These are phyloP conservation scores for Otus scops DNA, from an alignment of 2,797 vertebrate species.

Conservation along the genomic window DNA sequence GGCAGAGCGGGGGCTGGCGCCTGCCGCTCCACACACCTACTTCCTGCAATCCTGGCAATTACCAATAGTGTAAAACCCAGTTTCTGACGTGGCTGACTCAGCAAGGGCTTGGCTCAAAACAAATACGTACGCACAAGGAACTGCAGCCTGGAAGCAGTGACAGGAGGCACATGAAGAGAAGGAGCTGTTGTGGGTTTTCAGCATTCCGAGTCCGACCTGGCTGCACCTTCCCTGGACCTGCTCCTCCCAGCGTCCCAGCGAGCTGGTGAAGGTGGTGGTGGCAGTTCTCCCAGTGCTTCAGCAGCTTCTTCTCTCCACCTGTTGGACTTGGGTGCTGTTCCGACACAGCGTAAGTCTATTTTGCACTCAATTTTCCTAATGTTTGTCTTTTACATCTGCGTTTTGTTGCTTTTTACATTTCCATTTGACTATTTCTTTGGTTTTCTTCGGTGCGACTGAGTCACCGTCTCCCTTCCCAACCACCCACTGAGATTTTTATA, in stretches of 20 bases:
- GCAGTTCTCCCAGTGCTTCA: not conserved
- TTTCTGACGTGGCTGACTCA: slow-evolving; percentile 79
- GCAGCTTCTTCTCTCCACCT: not conserved
- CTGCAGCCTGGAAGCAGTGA: not conserved
- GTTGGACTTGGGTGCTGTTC: not conserved
- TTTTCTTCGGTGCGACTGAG: not conserved
- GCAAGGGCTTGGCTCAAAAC: slow-evolving; percentile 71
- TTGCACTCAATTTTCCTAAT: not conserved
- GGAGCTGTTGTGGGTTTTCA: not conserved
- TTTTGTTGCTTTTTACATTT: not conserved
- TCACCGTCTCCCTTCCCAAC: slow-evolving; percentile 24
- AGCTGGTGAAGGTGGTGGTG: not conserved
- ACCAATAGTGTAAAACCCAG: slow-evolving; percentile 63
- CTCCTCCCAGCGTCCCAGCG: not conserved
- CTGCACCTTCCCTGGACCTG: not conserved
- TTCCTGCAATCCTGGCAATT: slow-evolving; percentile 76
- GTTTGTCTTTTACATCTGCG: accelerated
- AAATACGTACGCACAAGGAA: slow-evolving; percentile 30
- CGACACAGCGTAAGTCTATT: slow-evolving; percentile 20
- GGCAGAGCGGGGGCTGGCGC: slow-evolving; percentile 59
- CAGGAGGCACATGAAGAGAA: not conserved
- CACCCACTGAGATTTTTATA: slow-evolving; percentile 24
- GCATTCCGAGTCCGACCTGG: not conserved
- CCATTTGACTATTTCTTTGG: not conserved
- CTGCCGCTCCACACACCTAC: slow-evolving; percentile 39